These are phyloP conservation scores for Lasioglossum figueresi DNA, from an alignment of 2,888 invertebrate genomes.

Conservation along the genomic window DNA sequence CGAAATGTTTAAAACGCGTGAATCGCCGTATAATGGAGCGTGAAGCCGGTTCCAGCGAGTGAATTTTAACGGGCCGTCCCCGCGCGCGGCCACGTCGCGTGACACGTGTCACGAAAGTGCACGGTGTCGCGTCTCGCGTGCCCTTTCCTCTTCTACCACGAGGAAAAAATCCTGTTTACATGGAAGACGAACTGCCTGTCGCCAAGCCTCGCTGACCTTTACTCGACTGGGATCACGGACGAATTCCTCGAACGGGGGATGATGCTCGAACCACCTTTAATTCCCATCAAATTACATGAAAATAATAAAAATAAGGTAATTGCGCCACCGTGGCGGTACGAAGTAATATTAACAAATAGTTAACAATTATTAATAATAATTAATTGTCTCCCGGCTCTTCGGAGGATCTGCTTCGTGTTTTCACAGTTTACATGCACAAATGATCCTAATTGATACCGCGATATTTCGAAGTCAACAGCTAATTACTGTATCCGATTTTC, in stretches of 20 bases:
- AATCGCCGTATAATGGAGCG: conserved; percentile 46
- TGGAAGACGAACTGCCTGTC: conserved; percentile 3
- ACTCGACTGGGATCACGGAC: neutral
- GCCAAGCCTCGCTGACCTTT: neutral
- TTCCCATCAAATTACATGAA: neutral
- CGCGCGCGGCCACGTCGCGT: conserved; percentile 15
- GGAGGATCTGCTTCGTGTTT: neutral
- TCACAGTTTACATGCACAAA: neutral
- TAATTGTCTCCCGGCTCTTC: neutral
- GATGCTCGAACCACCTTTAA: neutral
- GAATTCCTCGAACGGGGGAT: neutral
- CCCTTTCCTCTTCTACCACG: neutral
- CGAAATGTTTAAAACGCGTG: conserved; percentile 40
- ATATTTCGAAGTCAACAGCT: neutral
- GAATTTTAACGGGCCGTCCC: conserved; percentile 31
- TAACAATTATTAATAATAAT: too few species aligned
- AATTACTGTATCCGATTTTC: neutral
- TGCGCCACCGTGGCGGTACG: neutral
- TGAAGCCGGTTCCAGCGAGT: conserved; percentile 31
- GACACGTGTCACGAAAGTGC: conserved; percentile 31
- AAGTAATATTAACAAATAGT: too few species aligned
- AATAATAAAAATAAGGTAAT: neutral
- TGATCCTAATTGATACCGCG: neutral
- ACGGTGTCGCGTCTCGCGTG: conserved; percentile 17
- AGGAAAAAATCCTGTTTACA: neutral